phyloP scores from a whole-genome alignment of 2,888 invertebrate genomes.

The Harpagoxenus sublaevis region DNA sequence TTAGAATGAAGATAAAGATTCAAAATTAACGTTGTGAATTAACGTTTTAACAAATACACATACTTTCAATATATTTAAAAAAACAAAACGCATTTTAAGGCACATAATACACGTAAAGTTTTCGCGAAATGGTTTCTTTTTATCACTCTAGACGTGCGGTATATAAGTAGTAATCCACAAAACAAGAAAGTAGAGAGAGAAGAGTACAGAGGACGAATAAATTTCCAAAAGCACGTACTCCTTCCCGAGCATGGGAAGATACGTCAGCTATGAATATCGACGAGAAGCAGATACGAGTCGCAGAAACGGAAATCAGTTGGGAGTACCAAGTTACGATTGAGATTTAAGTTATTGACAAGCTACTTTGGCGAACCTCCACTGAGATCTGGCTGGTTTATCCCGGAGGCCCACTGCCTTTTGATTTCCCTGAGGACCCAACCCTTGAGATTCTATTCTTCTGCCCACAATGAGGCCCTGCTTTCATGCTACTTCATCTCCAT shows the following conservation, averaged over 20 bases:
- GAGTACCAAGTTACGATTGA: slow-evolving; percentile 85
- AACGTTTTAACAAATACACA: not conserved
- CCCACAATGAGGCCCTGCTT: slow-evolving; percentile 83
- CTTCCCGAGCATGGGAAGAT: slow-evolving; percentile 48
- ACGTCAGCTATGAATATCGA: slow-evolving; percentile 75
- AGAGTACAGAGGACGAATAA: slow-evolving; percentile 40
- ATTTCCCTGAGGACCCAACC: slow-evolving; percentile 85
- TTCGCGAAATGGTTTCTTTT: not conserved
- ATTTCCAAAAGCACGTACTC: slow-evolving; percentile 52
- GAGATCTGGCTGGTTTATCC: slow-evolving; percentile 83
- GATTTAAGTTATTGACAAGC: slow-evolving; percentile 86
- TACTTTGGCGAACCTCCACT: slow-evolving; percentile 83
- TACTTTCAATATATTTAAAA: not conserved
- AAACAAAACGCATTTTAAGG: not conserved
- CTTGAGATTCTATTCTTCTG: slow-evolving; percentile 85
- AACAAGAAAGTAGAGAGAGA: not conserved
- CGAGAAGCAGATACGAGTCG: slow-evolving; percentile 72
- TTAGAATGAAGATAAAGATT: not conserved
- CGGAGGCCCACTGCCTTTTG: slow-evolving; percentile 84
- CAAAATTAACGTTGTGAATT: not conserved
- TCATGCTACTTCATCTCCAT: slow-evolving; percentile 77
- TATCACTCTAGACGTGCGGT: not conserved
- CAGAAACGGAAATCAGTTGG: slow-evolving; percentile 83
- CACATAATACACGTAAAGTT: not conserved
- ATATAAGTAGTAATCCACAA: not conserved